Conservation (phyloP, 2,113 vertebrate genomes). For the Ramphastos sulfuratus region DNA sequence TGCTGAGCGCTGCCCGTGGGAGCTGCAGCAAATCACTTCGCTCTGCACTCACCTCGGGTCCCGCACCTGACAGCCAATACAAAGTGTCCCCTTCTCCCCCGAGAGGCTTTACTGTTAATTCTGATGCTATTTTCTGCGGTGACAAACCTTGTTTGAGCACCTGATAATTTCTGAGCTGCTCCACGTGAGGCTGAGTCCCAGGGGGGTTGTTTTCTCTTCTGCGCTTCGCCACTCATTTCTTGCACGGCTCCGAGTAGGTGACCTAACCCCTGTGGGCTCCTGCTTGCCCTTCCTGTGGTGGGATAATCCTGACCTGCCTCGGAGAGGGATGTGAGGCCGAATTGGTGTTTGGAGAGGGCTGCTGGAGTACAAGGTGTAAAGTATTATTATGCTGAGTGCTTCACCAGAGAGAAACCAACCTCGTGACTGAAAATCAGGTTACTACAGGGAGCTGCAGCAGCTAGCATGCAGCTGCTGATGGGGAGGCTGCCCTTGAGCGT, state of each 20-base stretch:
- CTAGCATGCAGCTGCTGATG: conserved; percentile 65
- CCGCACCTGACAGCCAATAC: not conserved
- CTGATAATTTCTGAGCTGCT: not conserved
- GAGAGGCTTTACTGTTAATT: not conserved
- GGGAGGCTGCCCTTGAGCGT: conserved; percentile 71
- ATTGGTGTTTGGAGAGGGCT: conserved; percentile 34
- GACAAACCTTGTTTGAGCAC: not conserved
- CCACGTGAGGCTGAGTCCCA: not conserved
- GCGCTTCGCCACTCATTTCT: not conserved
- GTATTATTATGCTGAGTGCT: conserved; percentile 69
- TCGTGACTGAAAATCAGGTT: conserved; percentile 67
- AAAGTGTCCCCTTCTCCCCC: not conserved
- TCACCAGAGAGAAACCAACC: conserved; percentile 64
- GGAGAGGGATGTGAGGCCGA: not conserved
- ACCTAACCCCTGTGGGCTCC: conserved; percentile 33
- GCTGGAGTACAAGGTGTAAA: conserved; percentile 51
- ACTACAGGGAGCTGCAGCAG: conserved; percentile 57
- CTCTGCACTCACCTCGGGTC: not conserved
- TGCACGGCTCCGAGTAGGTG: not conserved
- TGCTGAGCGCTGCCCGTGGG: conserved; percentile 11
- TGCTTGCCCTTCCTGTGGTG: not conserved
- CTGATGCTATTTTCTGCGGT: not conserved
- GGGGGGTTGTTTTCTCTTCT: not conserved
- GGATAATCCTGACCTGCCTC: conserved; percentile 45
- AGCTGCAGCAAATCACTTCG: conserved; percentile 27